Evolutionary conservation across 2,113 vertebrate genomes (phyloP), one percentile per base, ranked within the genome.

Genomic region (Hemicordylus capensis): DNA sequence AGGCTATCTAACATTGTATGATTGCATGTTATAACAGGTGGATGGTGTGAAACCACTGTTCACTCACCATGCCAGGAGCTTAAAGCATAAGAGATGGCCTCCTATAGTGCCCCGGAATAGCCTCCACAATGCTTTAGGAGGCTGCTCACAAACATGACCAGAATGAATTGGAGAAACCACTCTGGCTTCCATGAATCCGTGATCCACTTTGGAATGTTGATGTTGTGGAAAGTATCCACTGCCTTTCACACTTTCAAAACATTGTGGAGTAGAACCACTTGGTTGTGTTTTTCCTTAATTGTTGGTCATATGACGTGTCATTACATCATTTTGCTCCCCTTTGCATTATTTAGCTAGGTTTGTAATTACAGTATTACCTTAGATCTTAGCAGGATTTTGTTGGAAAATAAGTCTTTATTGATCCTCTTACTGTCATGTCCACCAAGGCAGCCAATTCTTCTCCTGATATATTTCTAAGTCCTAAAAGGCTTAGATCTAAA

Each of bases 401-500:
- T 70, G 54, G 31, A 85, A 78, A 51, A 63, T 80, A 72, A 73
- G 1, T 81, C 89, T 82, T 76, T 80, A 56, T 59, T 86, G 89
- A 89, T 7, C 4, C 91, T 61, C 56, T 69, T 51, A 46, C 85
- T 89, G 59, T 84, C 28, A 88, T 90, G 85, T 89, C 72, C 28
- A 11, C n/a, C 34, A 63, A 64, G 56, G 58, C 44, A 85, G 44
- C 58, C 84, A 80, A 73, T 84, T 80, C 76, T 85, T 85, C 58
- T 85, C 56, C 34, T 63, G 76, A 31, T 86, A 20, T 64, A 86
- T 86, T 80, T 74, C 76, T 77, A 66, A 51, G 58, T 81, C 88
- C 58, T 66, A 85, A 81, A 54, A 86, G 90, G 88, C 89, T 93
- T 93, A 89, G 87, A 69, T 93, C 86, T 94, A 89, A 91, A 92